Percentiles rank a stretch among this genome's conserved stretches.
These are phyloP conservation scores for Diachrysia chrysitis DNA, from an alignment of 2,888 invertebrate genomes.

Conservation along the genomic window DNA sequence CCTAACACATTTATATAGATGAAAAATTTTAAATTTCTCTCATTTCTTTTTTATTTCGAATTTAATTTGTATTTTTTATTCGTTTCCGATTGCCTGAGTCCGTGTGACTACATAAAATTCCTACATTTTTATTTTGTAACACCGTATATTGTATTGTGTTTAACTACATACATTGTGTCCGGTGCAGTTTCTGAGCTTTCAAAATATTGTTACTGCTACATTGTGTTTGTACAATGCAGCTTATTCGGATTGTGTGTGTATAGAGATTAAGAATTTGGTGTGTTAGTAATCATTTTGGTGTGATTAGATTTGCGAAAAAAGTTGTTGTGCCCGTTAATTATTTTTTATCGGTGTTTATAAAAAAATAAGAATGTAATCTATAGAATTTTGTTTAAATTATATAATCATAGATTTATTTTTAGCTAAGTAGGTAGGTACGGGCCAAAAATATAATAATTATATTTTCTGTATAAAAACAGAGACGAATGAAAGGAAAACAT, in stretches of 20 bases:
- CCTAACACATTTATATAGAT: neutral
- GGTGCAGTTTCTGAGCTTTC: conserved; percentile 72
- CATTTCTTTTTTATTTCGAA: neutral
- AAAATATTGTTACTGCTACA: conserved; percentile 76
- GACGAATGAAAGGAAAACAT: too few species aligned
- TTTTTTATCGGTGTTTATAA: neutral
- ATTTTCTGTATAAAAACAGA: too few species aligned
- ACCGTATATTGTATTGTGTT: neutral
- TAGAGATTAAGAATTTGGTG: conserved; percentile 33
- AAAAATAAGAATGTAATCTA: neutral
- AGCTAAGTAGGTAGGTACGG: too few species aligned
- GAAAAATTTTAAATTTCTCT: neutral
- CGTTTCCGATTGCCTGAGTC: neutral
- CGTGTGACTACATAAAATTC: neutral
- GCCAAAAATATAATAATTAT: too few species aligned
- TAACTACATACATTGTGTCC: conserved; percentile 36
- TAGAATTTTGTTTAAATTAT: too few species aligned
- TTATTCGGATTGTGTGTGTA: conserved; percentile 51
- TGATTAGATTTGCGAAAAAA: neutral
- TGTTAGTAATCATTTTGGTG: conserved; percentile 8
- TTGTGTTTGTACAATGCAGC: conserved; percentile 67
- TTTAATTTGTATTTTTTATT: neutral
- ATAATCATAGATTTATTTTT: too few species aligned
- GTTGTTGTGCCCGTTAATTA: too few species aligned
- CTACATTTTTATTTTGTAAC: neutral